These are phyloP conservation scores for Paradoxurus hermaphroditus DNA, from an alignment of 2,113 vertebrate species.

Conservation along the genomic window DNA sequence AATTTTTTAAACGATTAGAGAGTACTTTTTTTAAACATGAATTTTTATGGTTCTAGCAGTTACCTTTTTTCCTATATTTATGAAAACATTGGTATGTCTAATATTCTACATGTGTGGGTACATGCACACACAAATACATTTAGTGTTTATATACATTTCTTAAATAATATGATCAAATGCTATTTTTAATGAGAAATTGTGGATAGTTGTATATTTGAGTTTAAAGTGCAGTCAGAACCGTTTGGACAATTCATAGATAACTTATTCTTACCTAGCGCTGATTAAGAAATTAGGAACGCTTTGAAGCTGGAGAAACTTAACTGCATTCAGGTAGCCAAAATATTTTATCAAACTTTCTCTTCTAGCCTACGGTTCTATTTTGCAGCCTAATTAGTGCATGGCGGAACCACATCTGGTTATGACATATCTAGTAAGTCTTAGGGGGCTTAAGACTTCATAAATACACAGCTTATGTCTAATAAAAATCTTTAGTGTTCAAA, in stretches of 20 bases:
- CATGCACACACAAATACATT: neutral
- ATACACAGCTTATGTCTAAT: neutral
- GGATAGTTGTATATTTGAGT: neutral
- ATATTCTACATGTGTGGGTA: neutral
- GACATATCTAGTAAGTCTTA: neutral
- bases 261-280: neutral
- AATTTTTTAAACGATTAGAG: neutral
- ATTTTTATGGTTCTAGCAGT: neutral
- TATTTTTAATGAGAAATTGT: neutral
- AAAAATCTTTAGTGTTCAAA: neutral
- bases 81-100: neutral
- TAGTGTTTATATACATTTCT: neutral
- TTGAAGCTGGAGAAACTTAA: neutral
- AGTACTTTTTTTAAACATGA: neutral
- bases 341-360: constrained; percentile 10
- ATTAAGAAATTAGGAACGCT: neutral
- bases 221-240: neutral
- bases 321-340: neutral
- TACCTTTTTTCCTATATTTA: neutral
- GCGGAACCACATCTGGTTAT: neutral
- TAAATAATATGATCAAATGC: neutral
- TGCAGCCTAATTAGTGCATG: neutral
- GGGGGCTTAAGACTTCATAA: neutral
- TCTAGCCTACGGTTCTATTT: neutral
- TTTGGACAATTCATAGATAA: neutral